phyloP scores from a whole-genome alignment of 1,140 invertebrate species.

The Cherax destructor region DNA sequence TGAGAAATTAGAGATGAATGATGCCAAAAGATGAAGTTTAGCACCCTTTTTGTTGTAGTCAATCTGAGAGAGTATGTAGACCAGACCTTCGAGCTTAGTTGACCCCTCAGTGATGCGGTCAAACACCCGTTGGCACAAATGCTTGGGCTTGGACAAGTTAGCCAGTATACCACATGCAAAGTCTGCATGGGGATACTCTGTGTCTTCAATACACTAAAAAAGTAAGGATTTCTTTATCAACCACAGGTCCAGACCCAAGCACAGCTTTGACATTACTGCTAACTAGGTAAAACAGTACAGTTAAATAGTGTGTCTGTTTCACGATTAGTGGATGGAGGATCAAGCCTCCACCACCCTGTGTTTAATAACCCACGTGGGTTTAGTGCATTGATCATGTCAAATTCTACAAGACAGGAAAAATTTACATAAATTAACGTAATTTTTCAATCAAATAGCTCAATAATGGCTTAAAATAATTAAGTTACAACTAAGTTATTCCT shows the following conservation, averaged over 20 bases:
- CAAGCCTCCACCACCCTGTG: no score
- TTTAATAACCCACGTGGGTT: no score
- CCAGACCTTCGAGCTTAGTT: conserved; percentile 25
- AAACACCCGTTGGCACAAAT: conserved; percentile 40
- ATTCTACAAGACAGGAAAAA: no score
- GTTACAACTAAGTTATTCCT: no score
- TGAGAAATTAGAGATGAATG: conserved; percentile 56
- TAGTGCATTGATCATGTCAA: no score
- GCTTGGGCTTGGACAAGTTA: conserved; percentile 28
- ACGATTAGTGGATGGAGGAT: no score
- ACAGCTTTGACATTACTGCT: no score
- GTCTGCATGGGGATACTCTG: conserved; percentile 48
- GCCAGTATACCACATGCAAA: conserved; percentile 53
- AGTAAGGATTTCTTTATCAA: neutral
- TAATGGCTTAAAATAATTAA: no score
- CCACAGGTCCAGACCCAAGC: neutral
- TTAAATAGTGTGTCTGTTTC: no score
- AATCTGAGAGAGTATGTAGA: conserved; percentile 41
- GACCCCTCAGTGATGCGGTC: neutral
- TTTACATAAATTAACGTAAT: no score
- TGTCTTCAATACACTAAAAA: conserved; percentile 39
- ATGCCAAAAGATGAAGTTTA: conserved; percentile 48
- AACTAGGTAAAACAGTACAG: no score
- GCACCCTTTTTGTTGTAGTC: conserved; percentile 58
- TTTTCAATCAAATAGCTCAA: no score